Evolutionary conservation across 2,888 invertebrate genomes (phyloP), one percentile per base, ranked within the genome.

Genomic region (Gymnosoma rotundatum): DNA sequence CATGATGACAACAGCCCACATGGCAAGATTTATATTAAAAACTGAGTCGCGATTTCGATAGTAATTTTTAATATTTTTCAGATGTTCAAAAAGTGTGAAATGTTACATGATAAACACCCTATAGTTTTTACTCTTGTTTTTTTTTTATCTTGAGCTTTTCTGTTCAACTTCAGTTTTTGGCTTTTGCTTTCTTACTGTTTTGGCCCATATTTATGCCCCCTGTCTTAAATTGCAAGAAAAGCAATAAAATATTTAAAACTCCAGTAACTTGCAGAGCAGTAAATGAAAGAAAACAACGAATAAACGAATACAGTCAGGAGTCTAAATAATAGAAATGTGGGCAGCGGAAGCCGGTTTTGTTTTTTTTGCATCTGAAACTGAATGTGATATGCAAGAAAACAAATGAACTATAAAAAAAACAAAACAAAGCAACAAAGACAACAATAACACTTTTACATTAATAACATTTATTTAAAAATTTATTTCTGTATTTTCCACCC

Each of bases 341-440:
- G 83, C 80, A 80, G 80, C 76, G 78, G 73, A 80, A 84, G 80
- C 83, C 73, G 83, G 80, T 80, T 80, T 76, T 66, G 45, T 61
- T 56, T 21, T 25, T 45, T 50, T 48, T 63, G 48, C 20, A 38
- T 42, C 32, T 25, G 14, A 36, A 48, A 48, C 48, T 72, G 32
- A 48, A 36, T 7, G 32, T 20, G 9, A 72, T 32, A 10, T 21
- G 20, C 32, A 32, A 63, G 9, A 12, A 21, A 63, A 9, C 64
- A 36, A 64, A 58, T 72, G 79, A 79, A 79, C 61, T 79, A 66
- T 52, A 58, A 81, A 69, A 73, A 58, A 32, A n/a, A n/a, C n/a
- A n/a, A 18, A 54, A 50, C 66, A 45, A 52, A 69, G 5, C 7
- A 20, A 60, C 7, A 58, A 56, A 48, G 20, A 38, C 16, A 18